phyloP scores from a whole-genome alignment of 64 coral and sea anemone genomes.

The Porites lutea region DNA sequence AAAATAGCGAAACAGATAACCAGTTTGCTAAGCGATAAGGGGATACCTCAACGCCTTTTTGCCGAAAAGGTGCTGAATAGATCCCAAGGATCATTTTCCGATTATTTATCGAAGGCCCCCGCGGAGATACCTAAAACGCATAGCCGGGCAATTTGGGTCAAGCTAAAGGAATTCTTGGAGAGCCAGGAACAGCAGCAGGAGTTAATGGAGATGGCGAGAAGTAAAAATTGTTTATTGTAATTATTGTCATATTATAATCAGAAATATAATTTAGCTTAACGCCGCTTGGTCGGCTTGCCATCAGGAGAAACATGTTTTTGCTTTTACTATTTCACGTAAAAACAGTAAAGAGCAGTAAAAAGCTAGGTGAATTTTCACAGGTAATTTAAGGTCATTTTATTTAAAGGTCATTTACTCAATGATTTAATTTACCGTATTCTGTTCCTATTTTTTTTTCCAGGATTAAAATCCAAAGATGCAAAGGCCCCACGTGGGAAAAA shows the following conservation, averaged over 20 bases:
- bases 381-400: no score
- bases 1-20: conserved; percentile 26
- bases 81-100: conserved; percentile 26
- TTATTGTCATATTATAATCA: conserved; percentile 19
- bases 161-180: conserved; percentile 15
- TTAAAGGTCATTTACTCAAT: neutral
- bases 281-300: conserved; percentile 6
- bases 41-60: conserved; percentile 34
- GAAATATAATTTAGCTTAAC: conserved; percentile 28
- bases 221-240: conserved; percentile 30
- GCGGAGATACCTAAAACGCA: conserved; percentile 6
- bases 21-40: conserved; percentile 11
- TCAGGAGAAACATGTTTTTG: neutral
- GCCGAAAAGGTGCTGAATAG: conserved; percentile 35
- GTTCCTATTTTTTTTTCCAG: neutral
- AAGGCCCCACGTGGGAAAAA: neutral
- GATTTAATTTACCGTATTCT: neutral
- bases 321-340: conserved; percentile 3
- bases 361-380: neutral
- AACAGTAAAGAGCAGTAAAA: neutral
- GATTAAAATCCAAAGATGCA: neutral
- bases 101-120: conserved; percentile 44
- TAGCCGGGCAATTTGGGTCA: conserved; percentile 7
- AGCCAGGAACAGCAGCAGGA: conserved; percentile 39
- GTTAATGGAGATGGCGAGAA: conserved; percentile 32